Conservation (phyloP, 2,113 vertebrate species). For the Zootoca vivipara region DNA sequence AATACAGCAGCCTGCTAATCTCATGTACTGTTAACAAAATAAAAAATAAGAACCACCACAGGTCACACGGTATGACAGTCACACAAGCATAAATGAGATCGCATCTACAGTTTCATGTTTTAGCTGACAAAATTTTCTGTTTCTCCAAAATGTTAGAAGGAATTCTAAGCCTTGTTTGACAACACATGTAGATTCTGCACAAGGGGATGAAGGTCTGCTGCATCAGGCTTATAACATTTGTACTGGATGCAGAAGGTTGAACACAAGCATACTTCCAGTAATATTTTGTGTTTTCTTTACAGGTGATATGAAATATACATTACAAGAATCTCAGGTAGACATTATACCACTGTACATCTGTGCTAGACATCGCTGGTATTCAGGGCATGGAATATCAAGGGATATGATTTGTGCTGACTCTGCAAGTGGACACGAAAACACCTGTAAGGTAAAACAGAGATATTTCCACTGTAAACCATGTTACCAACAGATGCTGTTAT, state of each 20-base stretch:
- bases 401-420: constrained; percentile 73
- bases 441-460: constrained; percentile 71
- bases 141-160: not conserved
- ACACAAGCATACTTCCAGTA: not conserved
- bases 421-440: constrained; percentile 56
- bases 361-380: constrained; percentile 40
- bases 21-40: too few species aligned
- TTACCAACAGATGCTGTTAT: too few species aligned
- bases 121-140: not conserved
- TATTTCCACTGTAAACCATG: constrained; percentile 18
- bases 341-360: constrained; percentile 68
- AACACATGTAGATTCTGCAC: too few species aligned
- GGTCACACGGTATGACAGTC: too few species aligned
- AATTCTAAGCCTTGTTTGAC: not conserved
- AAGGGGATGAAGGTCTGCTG: too few species aligned
- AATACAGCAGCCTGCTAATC: too few species aligned
- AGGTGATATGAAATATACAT: constrained; percentile 53
- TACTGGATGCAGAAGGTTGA: not conserved
- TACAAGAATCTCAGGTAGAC: constrained; percentile 70
- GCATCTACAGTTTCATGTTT: not conserved
- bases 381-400: constrained; percentile 23
- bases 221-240: not conserved
- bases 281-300: constrained; percentile 7
- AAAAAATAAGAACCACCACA: too few species aligned
- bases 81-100: not conserved